Evolutionary conservation across 2,797 vertebrate species (phyloP), one percentile per base, ranked within the genome.

Genomic region (Pangasius larnaudii): DNA sequence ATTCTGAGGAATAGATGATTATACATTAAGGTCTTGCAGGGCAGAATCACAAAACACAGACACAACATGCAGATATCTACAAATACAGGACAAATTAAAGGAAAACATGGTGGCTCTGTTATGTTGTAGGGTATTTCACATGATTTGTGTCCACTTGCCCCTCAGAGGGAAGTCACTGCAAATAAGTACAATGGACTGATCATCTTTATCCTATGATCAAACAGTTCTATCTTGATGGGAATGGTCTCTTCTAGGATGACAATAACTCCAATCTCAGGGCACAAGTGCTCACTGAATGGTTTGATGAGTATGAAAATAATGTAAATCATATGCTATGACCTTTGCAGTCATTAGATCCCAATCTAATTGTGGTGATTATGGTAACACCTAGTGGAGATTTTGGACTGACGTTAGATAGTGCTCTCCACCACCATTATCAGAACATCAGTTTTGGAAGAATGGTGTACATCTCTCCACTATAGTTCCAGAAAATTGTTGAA

Each of bases 1-100:
- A 74, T 53, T 78, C 59, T 18, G 84, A 84, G 27, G 4, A 65
- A 49, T 51, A 84, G 61, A 51, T 51, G 42, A 84, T 67, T 84
- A 84, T 14, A 84, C 42, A 67, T 51, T 51, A 67, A 84, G 22
- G 80, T 65, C 59, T n/a, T 30, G 36, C 61, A 67, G 61, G 30
- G 42, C 24, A 83, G 61, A 67, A 67, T 83, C 42, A 51, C 24
- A 84, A 33, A 65, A 30, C 59, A 33, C n/a, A 84, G 27, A 53
- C 63, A 84, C 46, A 14, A 67, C n/a, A 33, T 49, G 16, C n/a
- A 67, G 42, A 61, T 81, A 42, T 81, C 7, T 42, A n/a, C n/a
- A 56, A 30, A 81, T 61, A 22, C 2, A 2, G 1, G 63, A 69
- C 42, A 84, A 69, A 51, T 51, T 0, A 24, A 22, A 30, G 16